Conservation (phyloP, 1,140 invertebrate genomes). For the Doryteuthis pealeii region DNA sequence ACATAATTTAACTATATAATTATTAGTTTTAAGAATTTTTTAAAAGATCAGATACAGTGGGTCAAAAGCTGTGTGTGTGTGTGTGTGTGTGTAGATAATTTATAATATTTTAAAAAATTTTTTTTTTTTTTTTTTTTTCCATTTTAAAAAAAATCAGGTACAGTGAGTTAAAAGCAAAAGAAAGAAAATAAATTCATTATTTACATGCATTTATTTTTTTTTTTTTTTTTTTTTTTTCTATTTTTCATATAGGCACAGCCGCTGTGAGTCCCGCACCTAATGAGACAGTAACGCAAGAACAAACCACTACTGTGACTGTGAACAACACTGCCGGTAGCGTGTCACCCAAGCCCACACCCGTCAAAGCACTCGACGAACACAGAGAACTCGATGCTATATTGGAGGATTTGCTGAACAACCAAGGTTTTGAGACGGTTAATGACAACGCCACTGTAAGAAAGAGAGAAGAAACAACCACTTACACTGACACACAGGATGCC, state of each 20-base stretch:
- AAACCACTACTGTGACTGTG: neutral
- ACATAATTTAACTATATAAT: no score
- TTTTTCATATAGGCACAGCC: neutral
- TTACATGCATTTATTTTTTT: no score
- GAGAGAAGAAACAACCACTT: slow-evolving; percentile 22
- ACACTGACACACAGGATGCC: slow-evolving; percentile 30
- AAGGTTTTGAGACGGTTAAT: slow-evolving; percentile 30
- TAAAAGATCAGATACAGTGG: no score
- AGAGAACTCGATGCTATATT: slow-evolving; percentile 56
- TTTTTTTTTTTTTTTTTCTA: neutral
- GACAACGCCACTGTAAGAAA: slow-evolving; percentile 28
- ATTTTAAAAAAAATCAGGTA: no score
- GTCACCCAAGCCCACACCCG: neutral
- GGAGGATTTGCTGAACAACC: slow-evolving; percentile 55
- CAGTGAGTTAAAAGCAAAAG: no score
- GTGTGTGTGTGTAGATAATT: no score
- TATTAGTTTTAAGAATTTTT: no score
- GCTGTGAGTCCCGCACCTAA: neutral
- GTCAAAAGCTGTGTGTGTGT: no score
- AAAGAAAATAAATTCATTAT: no score
- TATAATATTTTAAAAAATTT: no score
- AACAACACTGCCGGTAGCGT: neutral
- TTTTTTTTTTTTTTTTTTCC: no score
- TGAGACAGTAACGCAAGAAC: neutral
- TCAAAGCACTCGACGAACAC: slow-evolving; percentile 49